phyloP scores from a whole-genome alignment of 1,140 invertebrate species.

The Tachypleus tridentatus region DNA sequence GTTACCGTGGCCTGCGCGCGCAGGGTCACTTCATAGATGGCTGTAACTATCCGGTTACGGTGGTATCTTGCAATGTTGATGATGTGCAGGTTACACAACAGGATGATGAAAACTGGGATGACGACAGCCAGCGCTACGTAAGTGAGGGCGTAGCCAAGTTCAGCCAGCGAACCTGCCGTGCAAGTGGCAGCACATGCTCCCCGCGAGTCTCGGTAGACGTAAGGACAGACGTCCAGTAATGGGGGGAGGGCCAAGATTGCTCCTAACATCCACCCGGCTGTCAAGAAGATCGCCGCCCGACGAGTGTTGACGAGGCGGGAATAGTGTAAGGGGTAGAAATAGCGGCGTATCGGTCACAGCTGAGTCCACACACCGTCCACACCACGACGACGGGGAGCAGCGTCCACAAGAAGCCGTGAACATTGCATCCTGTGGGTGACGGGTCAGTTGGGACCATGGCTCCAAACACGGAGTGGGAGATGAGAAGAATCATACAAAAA shows the following conservation, averaged over 20 bases:
- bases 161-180: constrained; percentile 41
- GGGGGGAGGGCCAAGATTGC: constrained; percentile 27
- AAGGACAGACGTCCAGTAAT: constrained; percentile 39
- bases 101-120: constrained; percentile 51
- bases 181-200: constrained; percentile 53
- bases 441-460: constrained; percentile 23
- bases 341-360: constrained; percentile 63
- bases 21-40: constrained; percentile 68
- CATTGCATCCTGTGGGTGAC: constrained; percentile 34
- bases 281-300: constrained; percentile 41
- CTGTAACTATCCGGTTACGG: constrained; percentile 64
- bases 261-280: constrained; percentile 35
- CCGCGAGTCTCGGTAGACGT: constrained; percentile 42
- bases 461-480: constrained; percentile 38
- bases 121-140: constrained; percentile 51
- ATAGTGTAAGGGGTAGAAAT: constrained; percentile 61
- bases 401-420: constrained; percentile 51
- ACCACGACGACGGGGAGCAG: constrained; percentile 57
- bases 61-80: constrained; percentile 66
- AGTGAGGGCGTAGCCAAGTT: constrained; percentile 43
- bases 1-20: constrained; percentile 71
- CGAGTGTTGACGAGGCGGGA: constrained; percentile 52
- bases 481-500: constrained; percentile 46
- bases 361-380: constrained; percentile 65
- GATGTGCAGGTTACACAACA: constrained; percentile 52